Base-by-base conservation (phyloP, 2,797 vertebrate species). In the Champsocephalus esox region DNA sequence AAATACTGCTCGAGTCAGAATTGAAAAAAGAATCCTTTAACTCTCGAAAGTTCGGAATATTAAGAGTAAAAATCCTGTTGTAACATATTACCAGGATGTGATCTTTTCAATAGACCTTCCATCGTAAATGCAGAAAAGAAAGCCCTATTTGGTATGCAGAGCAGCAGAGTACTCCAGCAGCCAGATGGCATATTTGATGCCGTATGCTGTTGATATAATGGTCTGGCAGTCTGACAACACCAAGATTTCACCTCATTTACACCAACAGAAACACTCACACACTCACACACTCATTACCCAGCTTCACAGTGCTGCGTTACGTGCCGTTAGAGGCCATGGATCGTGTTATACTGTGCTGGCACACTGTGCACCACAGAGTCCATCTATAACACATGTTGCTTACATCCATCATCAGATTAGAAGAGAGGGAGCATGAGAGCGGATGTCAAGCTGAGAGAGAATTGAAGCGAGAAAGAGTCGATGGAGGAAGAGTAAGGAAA, bases 351-450 rank as follows among this genome's bases (percentile, higher is more conserved):
- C 34, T 75, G 71, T 38, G 59, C 48, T 48, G 9, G 4, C 60
- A 75, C 69, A 68, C 64, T 79, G 77, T 52, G 66, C 72, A 63
- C 56, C 66, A 56, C 67, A 49, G 62, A 83, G 50, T 81, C 81
- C 65, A 77, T 16, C 51, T 43, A 57, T 65, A 72, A 78, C 77
- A 73, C 69, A 62, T 76, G 86, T 83, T 51, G 66, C 64, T 57
- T 60, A 12, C 64, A 85, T 86, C 81, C 56, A 84, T 86, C 79
- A 84, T 56, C 34, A 73, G 77, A 81, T 79, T 85, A 71, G 80
- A 80, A 76, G 63, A 32, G 44, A 62, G 52, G 32, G 50, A 61
- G 45, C n/a, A 12, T 46, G 51, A 68, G 55, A 56, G 61, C 56
- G 19, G 61, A 64, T 14, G 17, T 45, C 60, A 55, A 75, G 62